phyloP scores from a whole-genome alignment of 2,797 vertebrate species.

The Tympanoctomys barrerae region DNA sequence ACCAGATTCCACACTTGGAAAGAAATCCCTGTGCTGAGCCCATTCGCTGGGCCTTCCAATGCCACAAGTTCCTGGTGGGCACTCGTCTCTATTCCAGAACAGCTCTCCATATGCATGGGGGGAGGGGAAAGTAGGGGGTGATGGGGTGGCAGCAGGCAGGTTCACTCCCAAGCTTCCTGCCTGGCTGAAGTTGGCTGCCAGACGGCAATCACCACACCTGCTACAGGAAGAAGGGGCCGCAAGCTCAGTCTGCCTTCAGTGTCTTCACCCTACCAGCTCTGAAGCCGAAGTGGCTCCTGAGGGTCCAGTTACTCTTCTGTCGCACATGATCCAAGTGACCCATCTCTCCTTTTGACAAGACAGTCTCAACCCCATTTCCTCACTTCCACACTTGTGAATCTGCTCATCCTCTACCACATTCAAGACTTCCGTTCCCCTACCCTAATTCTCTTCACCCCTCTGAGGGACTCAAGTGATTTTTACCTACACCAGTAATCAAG shows the following conservation, averaged over 20 bases:
- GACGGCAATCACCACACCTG: background rate
- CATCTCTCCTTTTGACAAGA: background rate
- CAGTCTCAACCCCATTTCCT: background rate
- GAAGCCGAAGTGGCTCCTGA: background rate
- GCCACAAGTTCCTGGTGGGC: background rate
- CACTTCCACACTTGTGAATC: background rate
- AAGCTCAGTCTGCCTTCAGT: background rate
- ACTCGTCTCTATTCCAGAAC: background rate
- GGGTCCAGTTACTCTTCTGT: background rate
- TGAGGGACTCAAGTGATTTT: constrained; percentile 37
- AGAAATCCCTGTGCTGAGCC: background rate
- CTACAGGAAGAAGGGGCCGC: background rate
- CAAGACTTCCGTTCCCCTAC: background rate
- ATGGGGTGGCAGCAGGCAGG: background rate
- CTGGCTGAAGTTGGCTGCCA: background rate
- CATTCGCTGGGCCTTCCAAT: background rate
- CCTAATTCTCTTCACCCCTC: background rate
- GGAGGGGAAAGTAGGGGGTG: background rate
- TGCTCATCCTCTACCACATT: background rate
- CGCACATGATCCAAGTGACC: background rate
- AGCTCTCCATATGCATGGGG: background rate
- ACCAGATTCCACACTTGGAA: constrained; percentile 1
- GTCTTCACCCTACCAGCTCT: background rate
- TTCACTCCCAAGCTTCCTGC: background rate
- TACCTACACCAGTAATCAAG: constrained; percentile 43